Base-by-base conservation (phyloP, 2,113 vertebrate species). In the Urocitellus parryii region DNA sequence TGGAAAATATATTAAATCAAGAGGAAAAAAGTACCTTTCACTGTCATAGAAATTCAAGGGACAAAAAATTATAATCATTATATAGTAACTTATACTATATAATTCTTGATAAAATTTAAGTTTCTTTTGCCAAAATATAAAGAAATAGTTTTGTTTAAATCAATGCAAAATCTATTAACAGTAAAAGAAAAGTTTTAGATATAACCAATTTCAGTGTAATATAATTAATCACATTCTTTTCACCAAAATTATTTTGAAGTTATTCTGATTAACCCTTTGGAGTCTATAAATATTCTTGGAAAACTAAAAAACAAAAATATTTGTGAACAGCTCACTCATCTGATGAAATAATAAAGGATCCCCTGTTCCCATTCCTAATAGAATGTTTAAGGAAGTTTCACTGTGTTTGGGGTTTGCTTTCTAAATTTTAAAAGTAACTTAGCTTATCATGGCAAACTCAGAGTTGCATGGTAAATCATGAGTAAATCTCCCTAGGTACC, bases 231-330 rank as follows among this genome's bases (percentile, higher is more conserved):
- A 88, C 4, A 84, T 53, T 92, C 76, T 92, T 68, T 88, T 53
- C 56, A 77, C 73, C 94, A 87, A 96, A 93, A 93, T 77, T 95
- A 92, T 80, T 96, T 85, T 95, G 89, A 93, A 95, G 48, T 39
- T 88, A 87, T 93, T 97, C 91, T 96, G 58, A 89, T 84, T 58
- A 87, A 96, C 74, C 97, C 72, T 98, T 97, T 96, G 88, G 79
- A 90, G 85, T 90, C 90, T 96, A 85, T 95, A 88, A 97, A 96
- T 95, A 93, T 76, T 84, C 84, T 90, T 91, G 51, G 61, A 53
- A 95, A 98, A 93, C 73, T 83, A 94, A 45, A 45, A 45, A 65
- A 83, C 72, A 81, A 82, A 91, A 95, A 58, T 91, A 94, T 67
- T 76, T 94, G 84, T 97, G 93, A 97, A 96, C 51, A 90, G 63